Evolutionary conservation across 2,888 invertebrate species (phyloP).

Genomic region (Drosophila macrospina): DNA sequence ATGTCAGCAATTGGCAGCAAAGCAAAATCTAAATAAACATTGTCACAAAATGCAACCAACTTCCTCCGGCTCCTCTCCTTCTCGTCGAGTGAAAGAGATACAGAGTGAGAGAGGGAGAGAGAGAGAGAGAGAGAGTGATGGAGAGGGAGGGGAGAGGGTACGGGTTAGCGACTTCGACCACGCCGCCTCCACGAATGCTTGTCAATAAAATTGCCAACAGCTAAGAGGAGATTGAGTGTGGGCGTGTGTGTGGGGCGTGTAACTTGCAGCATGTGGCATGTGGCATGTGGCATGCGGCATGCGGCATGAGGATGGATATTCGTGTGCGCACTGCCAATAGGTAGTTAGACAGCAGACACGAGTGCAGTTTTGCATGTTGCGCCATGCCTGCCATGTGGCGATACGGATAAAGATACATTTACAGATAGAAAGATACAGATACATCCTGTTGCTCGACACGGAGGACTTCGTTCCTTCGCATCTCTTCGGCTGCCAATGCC

Average conservation of each 20-base stretch:
- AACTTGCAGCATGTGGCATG: not conserved
- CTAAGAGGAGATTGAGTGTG: conserved; percentile 31
- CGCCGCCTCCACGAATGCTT: conserved; percentile 53
- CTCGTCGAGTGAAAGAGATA: too few relatives aligned
- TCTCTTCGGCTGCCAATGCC: conserved; percentile 9
- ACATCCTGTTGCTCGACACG: conserved; percentile 66
- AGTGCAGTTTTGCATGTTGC: conserved; percentile 63
- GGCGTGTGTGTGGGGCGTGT: conserved; percentile 4
- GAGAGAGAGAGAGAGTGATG: not conserved
- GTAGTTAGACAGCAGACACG: conserved; percentile 66
- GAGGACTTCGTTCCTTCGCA: conserved; percentile 31
- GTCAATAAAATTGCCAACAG: conserved; percentile 78
- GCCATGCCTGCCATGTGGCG: conserved; percentile 50
- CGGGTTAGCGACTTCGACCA: conserved; percentile 47
- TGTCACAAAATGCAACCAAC: conserved; percentile 78
- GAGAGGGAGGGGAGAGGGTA: conserved; percentile 22
- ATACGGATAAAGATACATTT: conserved; percentile 64
- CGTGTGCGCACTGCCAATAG: conserved; percentile 57
- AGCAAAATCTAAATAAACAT: conserved; percentile 82
- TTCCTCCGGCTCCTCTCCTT: conserved; percentile 8
- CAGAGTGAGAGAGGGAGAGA: not conserved
- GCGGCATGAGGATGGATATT: conserved; percentile 24
- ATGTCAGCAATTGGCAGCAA: conserved; percentile 83
- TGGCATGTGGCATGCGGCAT: conserved; percentile 12
- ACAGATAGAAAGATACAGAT: conserved; percentile 54